Evolutionary conservation across 2,797 vertebrate species (phyloP), one percentile per base, ranked within the genome.

Genomic region (Megalops cyprinoides): DNA sequence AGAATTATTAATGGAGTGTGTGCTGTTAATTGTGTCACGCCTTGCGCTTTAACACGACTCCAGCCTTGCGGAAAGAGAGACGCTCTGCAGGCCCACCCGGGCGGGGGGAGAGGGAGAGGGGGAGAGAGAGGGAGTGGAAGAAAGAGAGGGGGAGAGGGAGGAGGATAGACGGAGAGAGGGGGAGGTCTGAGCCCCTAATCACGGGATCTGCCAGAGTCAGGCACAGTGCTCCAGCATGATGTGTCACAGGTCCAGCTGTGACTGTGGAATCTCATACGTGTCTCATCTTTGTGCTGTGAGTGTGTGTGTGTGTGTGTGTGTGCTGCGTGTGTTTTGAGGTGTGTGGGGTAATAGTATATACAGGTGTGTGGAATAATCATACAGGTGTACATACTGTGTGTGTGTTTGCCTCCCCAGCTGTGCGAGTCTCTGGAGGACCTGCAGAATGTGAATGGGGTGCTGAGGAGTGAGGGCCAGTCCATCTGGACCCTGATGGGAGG

Each of bases 381-480:
- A n/a, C n/a, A n/a, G n/a, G n/a, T n/a, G n/a, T n/a, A n/a, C n/a
- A n/a, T n/a, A n/a, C n/a, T n/a, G 67, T 82, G 49, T 84, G 82
- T 79, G 82, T 77, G 37, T 71, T 77, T 92, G 74, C 82, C 79
- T 86, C 89, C 28, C 83, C 88, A 99, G 97, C 93, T 99, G 0
- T 99, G 98, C 80, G 97, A 99, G 85, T 96, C 96, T 79, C 93
- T 99, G 90, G 97, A 99, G 93, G 97, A 98, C 79, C 92, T 99
- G 75, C 96, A 98, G 86, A 98, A 97, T 87, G 92, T 96, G 89
- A 99, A 98, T 82, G 95, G 96, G 76, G 95, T 96, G 85, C 92
- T 99, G 87, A 92, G 98, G 78, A 93, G 92, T 55, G 97, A 99
- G 91, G 98, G 98, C 31, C 97, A 98, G 91, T 90, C 94, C 82